Percentiles rank a stretch among this genome's conserved stretches.
Conservation (phyloP, 1,140 invertebrate genomes). For the Diorhabda carinulata region DNA sequence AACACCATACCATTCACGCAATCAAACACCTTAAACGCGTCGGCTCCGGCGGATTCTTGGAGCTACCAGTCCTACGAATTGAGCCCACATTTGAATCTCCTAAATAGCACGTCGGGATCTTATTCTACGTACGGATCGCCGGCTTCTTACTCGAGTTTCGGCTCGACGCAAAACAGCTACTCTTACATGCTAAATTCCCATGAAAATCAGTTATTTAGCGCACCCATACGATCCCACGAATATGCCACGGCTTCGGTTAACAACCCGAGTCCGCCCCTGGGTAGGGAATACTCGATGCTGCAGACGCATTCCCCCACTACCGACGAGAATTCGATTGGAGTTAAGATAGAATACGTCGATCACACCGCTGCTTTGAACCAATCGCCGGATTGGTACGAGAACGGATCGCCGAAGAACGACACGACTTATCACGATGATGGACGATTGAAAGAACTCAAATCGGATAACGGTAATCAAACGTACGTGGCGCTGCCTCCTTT, state of each 20-base stretch:
- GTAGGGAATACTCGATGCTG: slow-evolving; percentile 64
- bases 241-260: slow-evolving; percentile 55
- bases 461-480: slow-evolving; percentile 57
- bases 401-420: slow-evolving; percentile 57
- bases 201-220: slow-evolving; percentile 60
- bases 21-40: slow-evolving; percentile 55
- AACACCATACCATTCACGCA: slow-evolving; percentile 64
- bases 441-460: slow-evolving; percentile 60
- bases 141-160: slow-evolving; percentile 44
- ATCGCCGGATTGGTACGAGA: slow-evolving; percentile 49
- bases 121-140: slow-evolving; percentile 60
- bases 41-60: slow-evolving; percentile 70
- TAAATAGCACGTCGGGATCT: slow-evolving; percentile 64
- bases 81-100: slow-evolving; percentile 64
- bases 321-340: slow-evolving; percentile 53
- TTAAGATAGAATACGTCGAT: slow-evolving; percentile 48
- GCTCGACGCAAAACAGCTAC: slow-evolving; percentile 54
- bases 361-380: slow-evolving; percentile 46
- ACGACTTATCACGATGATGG: slow-evolving; percentile 53
- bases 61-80: slow-evolving; percentile 72
- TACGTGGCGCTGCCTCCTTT: slow-evolving; percentile 71
- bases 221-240: slow-evolving; percentile 57
- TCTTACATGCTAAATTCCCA: slow-evolving; percentile 66
- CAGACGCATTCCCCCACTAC: slow-evolving; percentile 58
- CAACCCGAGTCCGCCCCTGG: slow-evolving; percentile 55